phyloP scores from a whole-genome alignment of 2,797 vertebrate species.

The Yasuhikotakia modesta region DNA sequence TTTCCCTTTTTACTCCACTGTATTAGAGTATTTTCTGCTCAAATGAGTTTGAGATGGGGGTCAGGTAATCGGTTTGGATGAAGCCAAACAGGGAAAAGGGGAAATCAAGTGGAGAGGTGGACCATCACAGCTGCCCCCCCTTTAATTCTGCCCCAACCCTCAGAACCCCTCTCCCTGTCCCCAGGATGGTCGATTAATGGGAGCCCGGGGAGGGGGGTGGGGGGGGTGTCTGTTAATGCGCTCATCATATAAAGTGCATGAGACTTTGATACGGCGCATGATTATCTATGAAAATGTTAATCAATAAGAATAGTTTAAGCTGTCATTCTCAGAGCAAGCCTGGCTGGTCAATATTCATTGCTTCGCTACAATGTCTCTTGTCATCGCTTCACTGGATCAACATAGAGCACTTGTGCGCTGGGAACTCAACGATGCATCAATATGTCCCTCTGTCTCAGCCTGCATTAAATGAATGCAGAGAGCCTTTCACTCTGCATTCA shows the following conservation, averaged over 20 bases:
- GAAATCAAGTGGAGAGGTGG: background rate
- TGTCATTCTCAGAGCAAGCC: slow-evolving; percentile 80
- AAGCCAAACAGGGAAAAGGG: slow-evolving; percentile 66
- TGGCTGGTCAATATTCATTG: slow-evolving; percentile 95
- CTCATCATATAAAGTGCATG: slow-evolving; percentile 86
- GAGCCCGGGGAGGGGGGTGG: slow-evolving; percentile 77
- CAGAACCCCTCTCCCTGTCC: slow-evolving; percentile 60
- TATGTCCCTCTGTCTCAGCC: slow-evolving; percentile 81
- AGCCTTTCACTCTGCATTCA: slow-evolving; percentile 84
- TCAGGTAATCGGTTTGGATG: slow-evolving; percentile 85
- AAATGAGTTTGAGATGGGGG: slow-evolving; percentile 83
- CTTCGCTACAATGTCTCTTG: slow-evolving; percentile 95
- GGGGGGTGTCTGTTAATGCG: slow-evolving; percentile 85
- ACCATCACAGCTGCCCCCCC: slow-evolving; percentile 59
- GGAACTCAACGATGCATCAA: slow-evolving; percentile 86
- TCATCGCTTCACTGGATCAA: slow-evolving; percentile 76
- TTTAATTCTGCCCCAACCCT: slow-evolving; percentile 62
- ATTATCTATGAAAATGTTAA: slow-evolving; percentile 99
- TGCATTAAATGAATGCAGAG: slow-evolving; percentile 87
- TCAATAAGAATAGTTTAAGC: slow-evolving; percentile 99
- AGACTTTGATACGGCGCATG: slow-evolving; percentile 98
- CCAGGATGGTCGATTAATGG: slow-evolving; percentile 78
- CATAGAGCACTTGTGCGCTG: slow-evolving; percentile 93
- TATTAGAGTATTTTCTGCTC: slow-evolving; percentile 92
- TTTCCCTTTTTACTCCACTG: slow-evolving; percentile 64